phyloP scores from a whole-genome alignment of 92 coral and sea anemone genomes.

The Chrysogorgia sp. region DNA sequence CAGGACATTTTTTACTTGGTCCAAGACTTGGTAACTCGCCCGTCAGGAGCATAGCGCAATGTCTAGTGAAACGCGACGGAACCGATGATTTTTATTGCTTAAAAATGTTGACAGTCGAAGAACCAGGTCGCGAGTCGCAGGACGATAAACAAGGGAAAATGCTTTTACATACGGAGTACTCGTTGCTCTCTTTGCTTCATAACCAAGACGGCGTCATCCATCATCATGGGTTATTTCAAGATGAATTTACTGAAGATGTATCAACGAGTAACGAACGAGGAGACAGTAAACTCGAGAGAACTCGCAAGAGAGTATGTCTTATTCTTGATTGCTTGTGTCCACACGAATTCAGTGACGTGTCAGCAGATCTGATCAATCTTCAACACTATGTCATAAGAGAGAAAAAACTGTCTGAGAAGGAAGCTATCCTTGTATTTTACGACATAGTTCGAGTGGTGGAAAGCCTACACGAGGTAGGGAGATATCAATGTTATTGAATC shows the following conservation, averaged over 20 bases:
- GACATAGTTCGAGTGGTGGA: conserved; percentile 98
- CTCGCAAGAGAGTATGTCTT: conserved; percentile 85
- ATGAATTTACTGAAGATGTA: conserved; percentile 85
- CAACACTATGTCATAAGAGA: conserved; percentile 98
- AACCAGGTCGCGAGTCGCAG: conserved; percentile 91
- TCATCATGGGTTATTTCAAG: conserved; percentile 94
- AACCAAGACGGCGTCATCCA: conserved; percentile 98
- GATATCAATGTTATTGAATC: not conserved
- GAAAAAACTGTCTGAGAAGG: conserved; percentile 87
- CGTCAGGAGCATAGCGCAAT: conserved; percentile 95
- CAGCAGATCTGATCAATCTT: conserved; percentile 89
- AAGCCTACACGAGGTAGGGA: conserved; percentile 89
- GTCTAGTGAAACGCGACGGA: conserved; percentile 96
- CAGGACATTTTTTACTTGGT: conserved; percentile 92
- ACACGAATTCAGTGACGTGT: conserved; percentile 87
- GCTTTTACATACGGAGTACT: conserved; percentile 94
- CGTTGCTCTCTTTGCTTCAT: conserved; percentile 84
- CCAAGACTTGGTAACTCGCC: conserved; percentile 99
- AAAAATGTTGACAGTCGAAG: conserved; percentile 88
- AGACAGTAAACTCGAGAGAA: conserved; percentile 41
- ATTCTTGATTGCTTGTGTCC: conserved; percentile 95
- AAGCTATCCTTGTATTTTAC: conserved; percentile 87
- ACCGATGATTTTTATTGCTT: conserved; percentile 97
- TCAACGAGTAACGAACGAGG: conserved; percentile 36
- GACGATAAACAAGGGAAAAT: conserved; percentile 98